phyloP scores from a whole-genome alignment of 2,888 invertebrate species.

The Volucella inanis region DNA sequence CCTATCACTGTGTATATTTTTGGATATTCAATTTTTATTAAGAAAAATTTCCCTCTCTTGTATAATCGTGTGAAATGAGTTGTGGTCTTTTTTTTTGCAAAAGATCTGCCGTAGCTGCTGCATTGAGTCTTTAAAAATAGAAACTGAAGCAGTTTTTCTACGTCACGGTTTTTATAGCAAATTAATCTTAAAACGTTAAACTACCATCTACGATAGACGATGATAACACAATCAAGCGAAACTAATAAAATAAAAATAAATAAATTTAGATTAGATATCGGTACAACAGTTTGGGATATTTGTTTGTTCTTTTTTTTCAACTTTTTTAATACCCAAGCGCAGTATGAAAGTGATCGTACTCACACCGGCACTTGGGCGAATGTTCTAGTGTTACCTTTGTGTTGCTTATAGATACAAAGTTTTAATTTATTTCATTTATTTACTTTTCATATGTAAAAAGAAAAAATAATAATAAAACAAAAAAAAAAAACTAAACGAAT shows the following conservation, averaged over 20 bases:
- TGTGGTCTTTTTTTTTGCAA: background rate
- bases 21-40: background rate
- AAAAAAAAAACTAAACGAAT: no score
- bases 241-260: background rate
- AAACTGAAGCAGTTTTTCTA: slow-evolving; percentile 15
- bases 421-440: background rate
- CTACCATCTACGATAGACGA: slow-evolving; percentile 28
- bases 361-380: background rate
- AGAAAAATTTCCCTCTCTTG: slow-evolving; percentile 28
- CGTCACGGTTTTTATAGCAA: slow-evolving; percentile 38
- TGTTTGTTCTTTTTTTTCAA: background rate
- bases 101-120: slow-evolving; percentile 1
- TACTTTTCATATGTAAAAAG: no score
- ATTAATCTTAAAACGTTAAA: slow-evolving; percentile 48
- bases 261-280: slow-evolving; percentile 31
- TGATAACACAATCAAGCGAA: slow-evolving; percentile 23
- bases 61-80: slow-evolving; percentile 22
- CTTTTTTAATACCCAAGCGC: background rate
- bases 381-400: background rate
- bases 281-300: slow-evolving; percentile 2
- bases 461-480: no score
- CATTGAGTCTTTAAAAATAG: slow-evolving; percentile 47
- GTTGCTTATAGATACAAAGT: background rate
- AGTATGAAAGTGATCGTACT: slow-evolving; percentile 40
- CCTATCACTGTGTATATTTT: background rate